Percentiles rank a stretch among this genome's conserved stretches.
These are phyloP conservation scores for Morinoia aosen DNA, from an alignment of 2,888 invertebrate genomes.

Conservation along the genomic window DNA sequence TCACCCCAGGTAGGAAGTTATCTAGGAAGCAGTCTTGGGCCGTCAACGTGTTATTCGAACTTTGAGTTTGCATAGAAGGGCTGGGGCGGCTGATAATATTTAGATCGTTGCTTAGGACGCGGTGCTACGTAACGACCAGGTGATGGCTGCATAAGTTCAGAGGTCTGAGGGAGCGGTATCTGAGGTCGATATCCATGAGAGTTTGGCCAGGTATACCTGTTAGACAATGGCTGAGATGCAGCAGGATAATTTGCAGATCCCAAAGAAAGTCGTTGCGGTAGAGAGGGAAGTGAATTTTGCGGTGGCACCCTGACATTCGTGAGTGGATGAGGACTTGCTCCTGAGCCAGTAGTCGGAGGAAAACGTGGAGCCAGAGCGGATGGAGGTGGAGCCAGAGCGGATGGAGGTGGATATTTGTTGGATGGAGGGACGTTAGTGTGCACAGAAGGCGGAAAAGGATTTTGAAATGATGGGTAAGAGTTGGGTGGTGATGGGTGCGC, in stretches of 20 bases:
- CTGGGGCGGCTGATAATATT: not conserved
- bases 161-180: not conserved
- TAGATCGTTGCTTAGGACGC: not conserved
- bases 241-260: not conserved
- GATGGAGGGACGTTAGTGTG: not conserved
- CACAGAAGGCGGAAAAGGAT: not conserved
- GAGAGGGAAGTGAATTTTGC: not conserved
- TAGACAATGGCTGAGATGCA: not conserved
- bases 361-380: not conserved
- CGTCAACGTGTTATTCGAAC: not conserved
- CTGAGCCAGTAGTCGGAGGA: not conserved
- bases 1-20: no score
- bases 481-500: not conserved
- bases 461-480: not conserved
- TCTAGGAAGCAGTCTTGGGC: not conserved
- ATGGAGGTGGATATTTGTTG: not conserved
- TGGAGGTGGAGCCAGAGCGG: no score
- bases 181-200: not conserved
- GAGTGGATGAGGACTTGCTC: not conserved
- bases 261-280: not conserved
- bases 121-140: not conserved
- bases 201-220: not conserved
- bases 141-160: not conserved
- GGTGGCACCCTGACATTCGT: not conserved
- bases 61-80: not conserved